phyloP scores from a whole-genome alignment of 2,113 vertebrate species.

The Neodon shergylaensis region DNA sequence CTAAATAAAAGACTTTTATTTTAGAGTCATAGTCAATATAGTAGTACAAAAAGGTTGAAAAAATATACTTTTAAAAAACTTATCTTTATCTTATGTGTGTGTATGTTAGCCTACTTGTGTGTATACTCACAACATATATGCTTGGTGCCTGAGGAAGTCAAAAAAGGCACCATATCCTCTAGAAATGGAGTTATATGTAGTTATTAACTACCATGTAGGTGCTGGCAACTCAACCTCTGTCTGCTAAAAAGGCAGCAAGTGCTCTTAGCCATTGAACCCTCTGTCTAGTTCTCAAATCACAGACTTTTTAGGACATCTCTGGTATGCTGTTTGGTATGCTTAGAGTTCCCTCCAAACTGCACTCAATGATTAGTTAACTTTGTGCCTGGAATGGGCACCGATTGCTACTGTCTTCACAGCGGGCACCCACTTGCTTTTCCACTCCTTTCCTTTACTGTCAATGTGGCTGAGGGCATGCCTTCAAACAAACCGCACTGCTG shows the following conservation, averaged over 20 bases:
- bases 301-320: background rate
- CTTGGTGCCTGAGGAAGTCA: background rate
- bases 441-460: background rate
- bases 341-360: background rate
- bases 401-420: background rate
- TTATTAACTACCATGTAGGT: background rate
- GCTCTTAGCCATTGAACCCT: background rate
- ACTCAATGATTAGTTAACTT: background rate
- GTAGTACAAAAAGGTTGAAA: background rate
- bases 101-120: background rate
- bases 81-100: background rate
- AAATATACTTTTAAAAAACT: background rate
- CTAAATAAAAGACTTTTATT: background rate
- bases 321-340: rapidly evolving
- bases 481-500: background rate
- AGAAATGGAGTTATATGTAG: background rate
- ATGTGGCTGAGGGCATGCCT: background rate
- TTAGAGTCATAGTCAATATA: background rate
- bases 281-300: background rate
- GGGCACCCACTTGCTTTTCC: background rate
- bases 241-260: background rate
- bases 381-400: background rate
- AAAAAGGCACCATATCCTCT: background rate
- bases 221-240: background rate
- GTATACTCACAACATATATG: background rate